A percentile compares a stretch with the other conserved stretches of the same genome.
Conservation (phyloP, 2,113 vertebrate species). For the Anser cygnoides region DNA sequence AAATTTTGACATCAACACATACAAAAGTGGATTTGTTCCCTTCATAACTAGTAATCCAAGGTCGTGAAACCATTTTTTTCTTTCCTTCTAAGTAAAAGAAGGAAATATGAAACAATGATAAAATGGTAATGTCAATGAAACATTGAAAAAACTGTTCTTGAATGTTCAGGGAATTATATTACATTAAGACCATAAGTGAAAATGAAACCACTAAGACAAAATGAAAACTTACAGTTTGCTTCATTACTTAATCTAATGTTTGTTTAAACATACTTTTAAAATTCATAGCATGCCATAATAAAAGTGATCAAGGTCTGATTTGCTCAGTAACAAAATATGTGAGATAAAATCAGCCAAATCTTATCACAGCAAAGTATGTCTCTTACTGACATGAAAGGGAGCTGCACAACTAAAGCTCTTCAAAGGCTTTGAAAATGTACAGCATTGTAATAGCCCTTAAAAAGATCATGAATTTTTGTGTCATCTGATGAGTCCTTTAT, state of each 20-base stretch:
- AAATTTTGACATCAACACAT: neutral
- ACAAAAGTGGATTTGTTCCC: neutral
- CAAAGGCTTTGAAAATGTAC: neutral
- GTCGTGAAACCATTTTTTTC: fast-evolving
- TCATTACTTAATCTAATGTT: neutral
- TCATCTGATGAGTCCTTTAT: neutral
- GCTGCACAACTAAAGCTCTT: neutral
- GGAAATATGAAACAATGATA: neutral
- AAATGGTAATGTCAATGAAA: neutral
- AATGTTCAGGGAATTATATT: neutral
- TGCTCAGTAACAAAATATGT: neutral
- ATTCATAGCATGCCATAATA: neutral
- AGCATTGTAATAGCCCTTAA: neutral
- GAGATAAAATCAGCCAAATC: neutral
- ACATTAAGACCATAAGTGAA: neutral
- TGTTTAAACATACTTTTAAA: neutral
- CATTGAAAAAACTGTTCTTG: neutral
- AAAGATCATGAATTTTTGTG: neutral
- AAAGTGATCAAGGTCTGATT: neutral
- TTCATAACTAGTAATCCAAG: neutral
- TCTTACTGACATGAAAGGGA: conserved; percentile 26
- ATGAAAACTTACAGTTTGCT: neutral
- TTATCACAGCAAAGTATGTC: neutral
- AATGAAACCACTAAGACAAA: neutral
- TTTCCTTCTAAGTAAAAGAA: neutral